These are phyloP conservation scores for Drosophila picticornis DNA, from an alignment of 2,888 invertebrate species.

Conservation along the genomic window DNA sequence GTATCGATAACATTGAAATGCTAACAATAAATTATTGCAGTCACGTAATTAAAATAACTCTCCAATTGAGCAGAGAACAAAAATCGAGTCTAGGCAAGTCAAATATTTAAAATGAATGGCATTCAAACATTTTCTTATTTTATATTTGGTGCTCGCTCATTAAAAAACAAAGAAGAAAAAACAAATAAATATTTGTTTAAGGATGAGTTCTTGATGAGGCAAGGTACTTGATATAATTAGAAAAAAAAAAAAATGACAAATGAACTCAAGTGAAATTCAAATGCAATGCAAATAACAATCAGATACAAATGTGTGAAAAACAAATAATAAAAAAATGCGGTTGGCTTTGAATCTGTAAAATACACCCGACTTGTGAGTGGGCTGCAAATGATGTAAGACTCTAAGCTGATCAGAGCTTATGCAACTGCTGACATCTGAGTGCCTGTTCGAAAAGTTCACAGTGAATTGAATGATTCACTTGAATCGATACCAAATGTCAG, in stretches of 20 bases:
- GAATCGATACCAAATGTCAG: constrained; percentile 53
- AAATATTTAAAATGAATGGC: constrained; percentile 41
- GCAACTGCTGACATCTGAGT: constrained; percentile 29
- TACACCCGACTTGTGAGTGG: constrained; percentile 50
- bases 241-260: constrained; percentile 30
- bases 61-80: constrained; percentile 45
- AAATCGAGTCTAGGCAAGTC: constrained; percentile 26
- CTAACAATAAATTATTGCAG: constrained; percentile 38
- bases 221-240: constrained; percentile 22
- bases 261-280: constrained; percentile 25
- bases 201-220: constrained; percentile 12
- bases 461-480: constrained; percentile 50
- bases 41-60: constrained; percentile 73
- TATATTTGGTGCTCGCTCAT: constrained; percentile 26
- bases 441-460: constrained; percentile 1
- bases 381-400: constrained; percentile 62
- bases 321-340: constrained; percentile 37
- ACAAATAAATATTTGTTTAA: constrained; percentile 15
- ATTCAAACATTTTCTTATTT: constrained; percentile 57
- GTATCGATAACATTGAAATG: constrained; percentile 39
- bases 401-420: constrained; percentile 34
- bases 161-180: neutral
- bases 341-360: constrained; percentile 47
- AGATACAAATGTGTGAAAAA: constrained; percentile 18
- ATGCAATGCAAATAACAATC: constrained; percentile 23